Evolutionary conservation across 2,888 invertebrate genomes (phyloP), one percentile per base, ranked within the genome.

Genomic region (Galerucella pusilla): DNA sequence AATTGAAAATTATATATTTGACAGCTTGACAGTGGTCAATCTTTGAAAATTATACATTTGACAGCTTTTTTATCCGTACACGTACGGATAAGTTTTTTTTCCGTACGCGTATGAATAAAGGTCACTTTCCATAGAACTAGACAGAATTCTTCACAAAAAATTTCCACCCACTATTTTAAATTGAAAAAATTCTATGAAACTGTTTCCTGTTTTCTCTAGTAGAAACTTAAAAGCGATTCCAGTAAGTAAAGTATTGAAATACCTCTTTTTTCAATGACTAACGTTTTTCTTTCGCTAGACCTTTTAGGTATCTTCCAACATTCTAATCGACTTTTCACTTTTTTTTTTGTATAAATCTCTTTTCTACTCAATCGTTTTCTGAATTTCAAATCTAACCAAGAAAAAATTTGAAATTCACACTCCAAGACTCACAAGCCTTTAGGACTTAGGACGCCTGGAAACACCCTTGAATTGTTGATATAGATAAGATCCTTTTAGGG

Each of bases 381-480:
- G 63, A 35, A 63, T 63, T 63, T 63, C 63, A 63, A 63, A 20
- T 63, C n/a, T 20, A 63, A 63, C 42, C 42, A 14, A 35, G 12
- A 63, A 63, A 63, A 63, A 63, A 35, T 63, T 35, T 35, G 63
- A 63, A 63, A 63, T 63, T 63, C 63, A 63, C 63, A 63, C 63
- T 63, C 63, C n/a, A 63, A 42, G 63, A 63, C 35, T 42, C 42
- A 16, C 63, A 63, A 63, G 35, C 35, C 42, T 61, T 49, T 7
- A 42, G 42, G 35, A 35, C 20, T 63, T 63, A 11, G 35, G 35
- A 63, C 63, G 63, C 16, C n/a, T 63, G 63, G 35, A 63, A 63
- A 63, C 42, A 63, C 63, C 42, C 14, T 63, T 35, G 63, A 42
- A 42, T 35, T 42, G n/a, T 63, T 63, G 63, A 63, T 42, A 63